These are phyloP conservation scores for Hyposoter dolosus DNA, from an alignment of 2,888 invertebrate genomes.

Conservation along the genomic window DNA sequence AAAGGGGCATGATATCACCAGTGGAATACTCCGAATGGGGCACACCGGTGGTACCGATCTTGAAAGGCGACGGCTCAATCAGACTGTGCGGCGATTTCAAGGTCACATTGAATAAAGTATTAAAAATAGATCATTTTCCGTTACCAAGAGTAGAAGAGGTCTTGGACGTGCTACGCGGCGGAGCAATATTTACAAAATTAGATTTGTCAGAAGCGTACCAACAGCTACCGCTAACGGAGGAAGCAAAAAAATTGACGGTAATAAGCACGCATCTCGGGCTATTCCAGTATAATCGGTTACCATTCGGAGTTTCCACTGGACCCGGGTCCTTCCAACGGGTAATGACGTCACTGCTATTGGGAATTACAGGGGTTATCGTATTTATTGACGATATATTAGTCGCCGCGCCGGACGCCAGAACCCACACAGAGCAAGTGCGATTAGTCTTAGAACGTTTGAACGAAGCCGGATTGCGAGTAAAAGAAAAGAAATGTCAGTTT, in stretches of 20 bases:
- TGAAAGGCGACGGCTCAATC: background rate
- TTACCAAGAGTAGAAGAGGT: background rate
- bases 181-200: background rate
- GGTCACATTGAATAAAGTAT: constrained; percentile 20
- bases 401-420: background rate
- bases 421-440: constrained; percentile 21
- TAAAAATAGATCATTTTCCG: constrained; percentile 7
- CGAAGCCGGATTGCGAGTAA: constrained; percentile 48
- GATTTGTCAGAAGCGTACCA: constrained; percentile 11
- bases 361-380: constrained; percentile 40
- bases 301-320: constrained; percentile 37
- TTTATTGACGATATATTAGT: constrained; percentile 56
- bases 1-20: background rate
- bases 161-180: background rate
- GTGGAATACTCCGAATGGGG: constrained; percentile 16
- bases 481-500: constrained; percentile 59
- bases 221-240: background rate
- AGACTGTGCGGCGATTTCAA: too few species aligned
- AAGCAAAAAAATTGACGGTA: constrained; percentile 67
- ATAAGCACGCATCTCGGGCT: constrained; percentile 79
- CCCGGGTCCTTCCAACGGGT: constrained; percentile 28
- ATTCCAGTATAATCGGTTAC: constrained; percentile 66
- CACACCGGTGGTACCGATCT: background rate
- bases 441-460: constrained; percentile 11
- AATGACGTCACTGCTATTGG: constrained; percentile 6